Conservation (phyloP, 1,140 invertebrate species). For the Zaprionus ghesquierei region DNA sequence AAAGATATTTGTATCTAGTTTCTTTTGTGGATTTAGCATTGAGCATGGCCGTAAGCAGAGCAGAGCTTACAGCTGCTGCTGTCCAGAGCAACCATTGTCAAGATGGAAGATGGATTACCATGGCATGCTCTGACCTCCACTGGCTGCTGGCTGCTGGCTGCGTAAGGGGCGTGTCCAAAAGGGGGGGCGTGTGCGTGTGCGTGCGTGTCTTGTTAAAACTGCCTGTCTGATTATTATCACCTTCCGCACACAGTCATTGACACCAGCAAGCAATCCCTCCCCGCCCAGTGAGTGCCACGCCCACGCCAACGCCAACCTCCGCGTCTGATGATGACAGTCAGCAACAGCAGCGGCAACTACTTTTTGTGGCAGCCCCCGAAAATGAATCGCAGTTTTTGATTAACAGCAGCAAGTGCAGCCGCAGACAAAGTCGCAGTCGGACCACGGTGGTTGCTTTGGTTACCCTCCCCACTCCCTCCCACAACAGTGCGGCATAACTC, state of each 20-base stretch:
- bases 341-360: neutral
- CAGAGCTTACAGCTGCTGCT: constrained; percentile 39
- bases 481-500: neutral
- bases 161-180: neutral
- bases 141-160: too few species aligned
- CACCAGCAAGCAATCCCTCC: constrained; percentile 28
- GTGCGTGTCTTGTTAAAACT: constrained; percentile 72
- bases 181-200: constrained; percentile 11
- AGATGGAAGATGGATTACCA: constrained; percentile 70
- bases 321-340: constrained; percentile 48
- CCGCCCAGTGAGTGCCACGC: constrained; percentile 27
- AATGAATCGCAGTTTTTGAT: constrained; percentile 78
- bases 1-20: constrained; percentile 78
- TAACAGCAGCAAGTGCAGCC: constrained; percentile 47
- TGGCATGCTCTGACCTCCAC: constrained; percentile 6
- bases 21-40: constrained; percentile 60
- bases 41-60: too few species aligned
- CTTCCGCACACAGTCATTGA: constrained; percentile 66
- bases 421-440: neutral
- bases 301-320: constrained; percentile 7
- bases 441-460: constrained; percentile 38
- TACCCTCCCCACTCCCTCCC: constrained; percentile 9
- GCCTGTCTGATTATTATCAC: constrained; percentile 78
- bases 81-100: constrained; percentile 68
- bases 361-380: constrained; percentile 24